Conservation (phyloP, 2,888 invertebrate species). For the Stenchaetothrips biformis region DNA sequence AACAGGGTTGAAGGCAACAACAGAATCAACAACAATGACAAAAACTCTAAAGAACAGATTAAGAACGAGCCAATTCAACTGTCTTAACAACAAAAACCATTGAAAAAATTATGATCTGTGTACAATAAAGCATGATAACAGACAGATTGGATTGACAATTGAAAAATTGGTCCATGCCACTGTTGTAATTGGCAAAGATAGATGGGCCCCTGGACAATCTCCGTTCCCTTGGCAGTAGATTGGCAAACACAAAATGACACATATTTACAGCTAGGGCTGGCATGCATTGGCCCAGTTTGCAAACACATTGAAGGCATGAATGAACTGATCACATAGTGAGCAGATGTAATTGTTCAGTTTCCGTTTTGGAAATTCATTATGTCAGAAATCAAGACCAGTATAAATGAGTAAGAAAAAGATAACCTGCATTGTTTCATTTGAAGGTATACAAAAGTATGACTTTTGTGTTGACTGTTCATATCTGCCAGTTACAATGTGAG, state of each 20-base stretch:
- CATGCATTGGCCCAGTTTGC: constrained; percentile 7
- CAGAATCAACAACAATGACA: neutral
- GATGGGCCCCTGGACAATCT: neutral
- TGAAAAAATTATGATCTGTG: neutral
- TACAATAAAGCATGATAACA: constrained; percentile 9
- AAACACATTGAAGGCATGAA: constrained; percentile 7
- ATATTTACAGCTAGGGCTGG: constrained; percentile 16
- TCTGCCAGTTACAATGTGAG: neutral
- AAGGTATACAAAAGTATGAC: neutral
- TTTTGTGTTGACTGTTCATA: neutral
- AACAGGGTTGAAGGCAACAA: too few relatives aligned
- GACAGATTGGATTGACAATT: neutral
- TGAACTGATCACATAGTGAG: constrained; percentile 9
- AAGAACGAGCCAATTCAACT: neutral
- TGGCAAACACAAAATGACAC: neutral
- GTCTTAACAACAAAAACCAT: too few relatives aligned
- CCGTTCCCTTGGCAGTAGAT: constrained; percentile 11
- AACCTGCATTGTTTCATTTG: neutral
- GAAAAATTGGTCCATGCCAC: constrained; percentile 3
- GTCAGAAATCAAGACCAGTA: neutral
- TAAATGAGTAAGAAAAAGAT: neutral
- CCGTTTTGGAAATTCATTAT: neutral
- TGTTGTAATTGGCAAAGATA: neutral
- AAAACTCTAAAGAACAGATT: constrained; percentile 4
- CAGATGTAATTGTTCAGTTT: constrained; percentile 2